These are phyloP conservation scores for Pogonocherus hispidulus DNA, from an alignment of 2,888 invertebrate genomes.

Conservation along the genomic window DNA sequence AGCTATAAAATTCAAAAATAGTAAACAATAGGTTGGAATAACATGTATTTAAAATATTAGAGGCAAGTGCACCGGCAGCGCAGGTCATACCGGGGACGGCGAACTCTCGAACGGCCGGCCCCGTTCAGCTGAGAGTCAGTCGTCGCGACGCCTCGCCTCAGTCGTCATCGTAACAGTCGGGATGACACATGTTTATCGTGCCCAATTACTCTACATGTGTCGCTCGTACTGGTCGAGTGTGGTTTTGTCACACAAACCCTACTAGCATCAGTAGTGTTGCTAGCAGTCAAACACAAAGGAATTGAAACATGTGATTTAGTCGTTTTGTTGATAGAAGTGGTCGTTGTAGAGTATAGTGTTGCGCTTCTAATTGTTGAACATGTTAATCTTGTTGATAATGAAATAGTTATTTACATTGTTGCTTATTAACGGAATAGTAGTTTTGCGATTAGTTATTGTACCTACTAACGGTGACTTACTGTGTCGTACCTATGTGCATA, in stretches of 20 bases:
- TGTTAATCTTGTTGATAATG: conserved; percentile 42
- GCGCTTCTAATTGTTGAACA: conserved; percentile 47
- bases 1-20: not conserved
- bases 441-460: conserved; percentile 15
- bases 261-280: conserved; percentile 33
- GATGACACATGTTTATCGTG: conserved; percentile 60
- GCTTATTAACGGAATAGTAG: not conserved
- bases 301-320: conserved; percentile 47
- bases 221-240: conserved; percentile 42
- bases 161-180: conserved; percentile 45
- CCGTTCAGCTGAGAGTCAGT: conserved; percentile 30
- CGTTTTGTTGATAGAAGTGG: conserved; percentile 34
- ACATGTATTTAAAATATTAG: conserved; percentile 27
- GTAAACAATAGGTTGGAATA: conserved; percentile 1
- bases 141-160: conserved; percentile 46
- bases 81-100: conserved; percentile 57
- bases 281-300: conserved; percentile 40
- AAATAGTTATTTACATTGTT: conserved; percentile 20
- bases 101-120: conserved; percentile 42
- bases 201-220: conserved; percentile 55
- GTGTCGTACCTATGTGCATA: conserved; percentile 15
- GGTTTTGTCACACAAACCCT: conserved; percentile 38
- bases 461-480: conserved; percentile 16
- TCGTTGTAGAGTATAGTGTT: conserved; percentile 47
- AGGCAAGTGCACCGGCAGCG: conserved; percentile 44